Evolutionary conservation across 2,888 invertebrate genomes (phyloP), one percentile per base, ranked within the genome.

Genomic region (Teinopalpus imperialis): DNA sequence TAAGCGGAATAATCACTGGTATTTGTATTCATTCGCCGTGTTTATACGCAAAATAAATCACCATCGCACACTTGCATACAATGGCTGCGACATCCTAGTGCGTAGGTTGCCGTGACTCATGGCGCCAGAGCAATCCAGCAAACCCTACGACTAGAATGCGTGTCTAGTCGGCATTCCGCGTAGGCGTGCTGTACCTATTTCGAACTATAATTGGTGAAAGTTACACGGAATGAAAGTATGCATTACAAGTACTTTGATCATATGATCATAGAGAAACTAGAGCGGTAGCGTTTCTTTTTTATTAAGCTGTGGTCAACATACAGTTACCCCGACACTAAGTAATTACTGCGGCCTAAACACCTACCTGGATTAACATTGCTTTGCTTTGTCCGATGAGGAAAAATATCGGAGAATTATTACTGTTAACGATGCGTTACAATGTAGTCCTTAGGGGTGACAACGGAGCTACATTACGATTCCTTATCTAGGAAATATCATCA

Each of bases 21-120:
- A 52, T 56, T 56, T 49, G 50, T 56, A 59, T 62, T 57, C 57
- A 54, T 51, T 50, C 51, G 44, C 51, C 51, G 54, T 49, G 56
- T 51, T 55, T 61, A 60, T 64, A 66, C 65, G 56, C 61, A 52
- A 62, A 64, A 64, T 61, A 63, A 63, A 61, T 57, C 43, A 54
- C 54, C 45, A 49, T 48, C 49, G 52, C 48, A 50, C 52, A 50
- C 53, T 53, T 56, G 64, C 62, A 67, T 62, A 64, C 61, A 65
- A 66, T 65, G 57, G 56, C 45, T n/a, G 43, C 56, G 49, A 54
- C 56, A 56, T 54, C 59, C 56, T 54, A 54, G 57, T 53, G 61
- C 57, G 59, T 59, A 51, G 59, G 58, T 53, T 6, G 50, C 39
- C 39, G 36, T 62, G 62, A 61, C 48, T 62, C 62, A 61, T 44